Evolutionary conservation across 2,888 invertebrate species (phyloP), one percentile per base, ranked within the genome.

Genomic region (Erebia epiphron): DNA sequence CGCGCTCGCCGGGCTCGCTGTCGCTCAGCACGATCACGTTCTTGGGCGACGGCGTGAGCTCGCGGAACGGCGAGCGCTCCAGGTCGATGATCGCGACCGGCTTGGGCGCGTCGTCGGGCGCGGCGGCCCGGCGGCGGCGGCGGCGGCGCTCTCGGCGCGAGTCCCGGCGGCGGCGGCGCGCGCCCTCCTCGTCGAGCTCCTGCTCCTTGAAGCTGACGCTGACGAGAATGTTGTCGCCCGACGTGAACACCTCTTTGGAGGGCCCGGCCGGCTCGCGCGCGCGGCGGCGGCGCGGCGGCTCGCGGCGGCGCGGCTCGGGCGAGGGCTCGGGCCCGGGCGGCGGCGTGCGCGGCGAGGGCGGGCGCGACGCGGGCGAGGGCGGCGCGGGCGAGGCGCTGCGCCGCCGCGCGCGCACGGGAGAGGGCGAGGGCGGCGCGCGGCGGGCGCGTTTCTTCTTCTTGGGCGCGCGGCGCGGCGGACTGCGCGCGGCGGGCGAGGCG

Each of bases 151-250:
- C 78, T 43, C 79, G 78, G 18, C 78, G 76, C n/a, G 73, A 69
- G 57, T 79, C 80, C 8, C 79, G 79, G 26, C 86, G 85, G 14
- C 81, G 80, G 14, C 86, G 80, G 69, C 85, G 83, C 70, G 87
- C 82, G 49, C 84, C 83, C 73, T 86, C 85, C 74, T 88, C 86
- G 68, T 78, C 79, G 71, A 86, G 81, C 78, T 85, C 94, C 76
- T 95, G 95, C 79, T 97, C 97, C 84, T 97, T 96, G 88, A 98
- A 98, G 87, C 97, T 98, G 18, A 98, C 97, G 89, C 98, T 98
- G 13, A 98, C 98, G 75, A 98, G 94, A 80, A 98, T 98, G 85
- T 98, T 98, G 88, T 98, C 97, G 3, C 98, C 98, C 13, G 98
- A 98, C 0, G 98, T 97, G 85, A 98, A 98, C 3, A 98, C 97